phyloP scores from a whole-genome alignment of 2,888 invertebrate species.

The Andrena dorsata region DNA sequence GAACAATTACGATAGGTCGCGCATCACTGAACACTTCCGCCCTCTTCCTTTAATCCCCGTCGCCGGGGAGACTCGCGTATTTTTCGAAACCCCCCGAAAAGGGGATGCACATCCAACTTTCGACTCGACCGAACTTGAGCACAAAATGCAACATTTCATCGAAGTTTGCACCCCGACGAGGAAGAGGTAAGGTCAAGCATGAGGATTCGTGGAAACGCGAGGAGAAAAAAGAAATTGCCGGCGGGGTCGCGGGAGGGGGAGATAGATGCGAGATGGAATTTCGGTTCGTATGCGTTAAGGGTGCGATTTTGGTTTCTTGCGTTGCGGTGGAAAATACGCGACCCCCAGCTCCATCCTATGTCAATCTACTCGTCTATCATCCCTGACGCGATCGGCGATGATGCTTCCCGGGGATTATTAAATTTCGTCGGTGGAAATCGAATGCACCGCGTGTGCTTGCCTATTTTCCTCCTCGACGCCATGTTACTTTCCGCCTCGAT shows the following conservation, averaged over 20 bases:
- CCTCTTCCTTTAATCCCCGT: slow-evolving; percentile 1
- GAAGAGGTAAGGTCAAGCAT: slow-evolving; percentile 1
- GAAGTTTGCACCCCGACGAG: slow-evolving; percentile 11
- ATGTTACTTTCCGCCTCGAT: slow-evolving; percentile 14
- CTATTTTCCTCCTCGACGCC: slow-evolving; percentile 51
- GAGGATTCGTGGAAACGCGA: slow-evolving; percentile 1
- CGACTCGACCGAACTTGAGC: slow-evolving; percentile 43
- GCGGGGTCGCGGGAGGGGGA: slow-evolving; percentile 6
- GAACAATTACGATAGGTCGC: slow-evolving; percentile 40
- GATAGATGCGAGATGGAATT: slow-evolving; percentile 13
- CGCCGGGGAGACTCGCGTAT: slow-evolving; percentile 40
- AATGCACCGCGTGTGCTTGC: slow-evolving; percentile 60
- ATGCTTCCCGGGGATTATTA: slow-evolving; percentile 74
- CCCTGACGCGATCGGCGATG: slow-evolving; percentile 45
- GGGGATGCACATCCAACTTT: slow-evolving; percentile 25
- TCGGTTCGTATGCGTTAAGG: neutral
- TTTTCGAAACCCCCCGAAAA: slow-evolving; percentile 27
- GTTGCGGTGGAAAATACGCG: neutral
- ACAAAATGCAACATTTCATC: slow-evolving; percentile 28
- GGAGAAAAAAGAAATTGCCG: neutral
- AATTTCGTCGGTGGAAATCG: slow-evolving; percentile 73
- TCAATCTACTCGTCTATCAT: slow-evolving; percentile 59
- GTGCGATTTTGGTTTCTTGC: slow-evolving; percentile 15
- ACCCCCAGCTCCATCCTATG: slow-evolving; percentile 12
- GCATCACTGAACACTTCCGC: slow-evolving; percentile 37